phyloP scores from a whole-genome alignment of 2,888 invertebrate genomes.

The Ophioninae sp. region DNA sequence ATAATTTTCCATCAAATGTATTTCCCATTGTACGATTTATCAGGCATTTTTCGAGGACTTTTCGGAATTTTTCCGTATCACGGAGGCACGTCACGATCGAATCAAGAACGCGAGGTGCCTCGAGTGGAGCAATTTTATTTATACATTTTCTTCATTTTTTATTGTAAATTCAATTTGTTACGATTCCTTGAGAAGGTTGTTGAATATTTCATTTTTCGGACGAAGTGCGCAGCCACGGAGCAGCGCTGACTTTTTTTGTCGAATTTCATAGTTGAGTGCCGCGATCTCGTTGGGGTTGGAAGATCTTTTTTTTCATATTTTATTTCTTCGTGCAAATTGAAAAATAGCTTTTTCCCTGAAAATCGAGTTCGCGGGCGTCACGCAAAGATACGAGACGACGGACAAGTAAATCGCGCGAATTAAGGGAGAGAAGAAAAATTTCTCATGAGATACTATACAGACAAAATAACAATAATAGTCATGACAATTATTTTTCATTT shows the following conservation, averaged over 20 bases:
- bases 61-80: not conserved
- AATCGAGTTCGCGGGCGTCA: conserved; percentile 6
- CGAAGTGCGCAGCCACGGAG: conserved; percentile 13
- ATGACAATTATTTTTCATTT: not conserved
- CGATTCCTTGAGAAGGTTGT: conserved; percentile 65
- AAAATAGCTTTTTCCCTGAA: conserved; percentile 66
- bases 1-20: not conserved
- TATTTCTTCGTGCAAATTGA: conserved; percentile 65
- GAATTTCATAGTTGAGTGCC: conserved; percentile 4
- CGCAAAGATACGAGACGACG: conserved; percentile 3
- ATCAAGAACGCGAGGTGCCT: not conserved
- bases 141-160: not conserved
- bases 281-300: conserved; percentile 23
- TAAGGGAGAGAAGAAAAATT: not conserved
- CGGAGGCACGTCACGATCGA: conserved; percentile 7
- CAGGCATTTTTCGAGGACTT: not conserved
- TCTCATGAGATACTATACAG: not conserved
- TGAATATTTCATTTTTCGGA: conserved; percentile 71
- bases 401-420: not conserved
- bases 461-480: not conserved
- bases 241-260: not conserved
- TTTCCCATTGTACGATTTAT: not conserved
- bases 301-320: conserved; percentile 52
- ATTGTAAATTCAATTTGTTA: conserved; percentile 64
- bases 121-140: not conserved